phyloP scores from a whole-genome alignment of 2,113 vertebrate species.

The Picathartes gymnocephalus region DNA sequence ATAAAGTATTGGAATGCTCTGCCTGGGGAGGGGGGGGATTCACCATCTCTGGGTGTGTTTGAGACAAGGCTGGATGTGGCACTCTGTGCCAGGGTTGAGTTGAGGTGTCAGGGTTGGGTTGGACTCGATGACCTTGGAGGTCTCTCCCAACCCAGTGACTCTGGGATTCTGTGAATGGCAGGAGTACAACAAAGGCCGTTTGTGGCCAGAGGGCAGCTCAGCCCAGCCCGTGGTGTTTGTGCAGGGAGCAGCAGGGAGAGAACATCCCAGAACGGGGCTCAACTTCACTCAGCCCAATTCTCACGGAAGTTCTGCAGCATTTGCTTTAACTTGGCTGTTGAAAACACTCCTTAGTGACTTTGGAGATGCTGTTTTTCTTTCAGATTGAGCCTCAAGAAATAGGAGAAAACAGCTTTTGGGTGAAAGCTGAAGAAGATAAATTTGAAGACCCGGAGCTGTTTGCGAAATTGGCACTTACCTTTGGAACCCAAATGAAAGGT shows the following conservation, averaged over 20 bases:
- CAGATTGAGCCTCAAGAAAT: slow-evolving; percentile 95
- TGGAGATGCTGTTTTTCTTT: slow-evolving; percentile 63
- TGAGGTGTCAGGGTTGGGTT: no score
- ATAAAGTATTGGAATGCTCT: no score
- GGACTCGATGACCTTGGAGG: no score
- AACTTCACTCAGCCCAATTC: background rate
- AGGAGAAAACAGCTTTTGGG: slow-evolving; percentile 95
- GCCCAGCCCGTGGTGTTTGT: background rate
- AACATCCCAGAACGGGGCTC: rapidly evolving
- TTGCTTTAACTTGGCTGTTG: background rate
- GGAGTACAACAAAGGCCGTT: rapidly evolving
- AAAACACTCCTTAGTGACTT: background rate
- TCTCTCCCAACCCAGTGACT: no score
- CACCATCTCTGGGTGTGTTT: no score
- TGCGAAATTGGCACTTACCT: slow-evolving; percentile 85
- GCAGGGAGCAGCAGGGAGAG: background rate
- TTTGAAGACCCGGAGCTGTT: slow-evolving; percentile 92
- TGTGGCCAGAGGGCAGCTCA: background rate
- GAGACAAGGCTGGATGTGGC: no score
- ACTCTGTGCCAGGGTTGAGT: no score
- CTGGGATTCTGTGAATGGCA: no score
- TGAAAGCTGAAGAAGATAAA: slow-evolving; percentile 94
- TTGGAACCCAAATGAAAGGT: slow-evolving; percentile 94
- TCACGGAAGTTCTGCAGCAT: background rate
- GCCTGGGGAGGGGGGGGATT: no score